These are phyloP conservation scores for Encarsia formosa DNA, from an alignment of 2,888 invertebrate genomes.

Conservation along the genomic window DNA sequence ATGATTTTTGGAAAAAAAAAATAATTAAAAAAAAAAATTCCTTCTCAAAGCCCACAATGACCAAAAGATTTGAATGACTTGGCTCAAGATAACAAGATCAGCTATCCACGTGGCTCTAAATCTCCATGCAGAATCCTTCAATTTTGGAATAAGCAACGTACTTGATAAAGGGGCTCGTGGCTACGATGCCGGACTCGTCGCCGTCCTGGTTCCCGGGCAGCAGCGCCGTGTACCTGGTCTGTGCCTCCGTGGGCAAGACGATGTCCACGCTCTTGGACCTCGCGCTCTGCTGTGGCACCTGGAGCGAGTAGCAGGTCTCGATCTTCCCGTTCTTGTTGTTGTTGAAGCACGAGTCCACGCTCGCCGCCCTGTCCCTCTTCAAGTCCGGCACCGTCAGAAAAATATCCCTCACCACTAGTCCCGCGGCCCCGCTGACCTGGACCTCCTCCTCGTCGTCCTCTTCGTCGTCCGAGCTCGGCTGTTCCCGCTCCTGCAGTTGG, in stretches of 20 bases:
- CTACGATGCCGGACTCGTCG: conserved; percentile 40
- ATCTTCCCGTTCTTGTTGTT: conserved; percentile 67
- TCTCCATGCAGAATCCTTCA: no score
- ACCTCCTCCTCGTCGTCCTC: conserved; percentile 25
- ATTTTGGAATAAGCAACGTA: no score
- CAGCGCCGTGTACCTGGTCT: conserved; percentile 80
- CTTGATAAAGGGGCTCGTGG: no score
- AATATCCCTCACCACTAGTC: conserved; percentile 63
- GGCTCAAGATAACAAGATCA: no score
- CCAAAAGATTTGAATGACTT: no score
- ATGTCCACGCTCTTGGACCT: conserved; percentile 84
- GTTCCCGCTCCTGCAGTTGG: background rate
- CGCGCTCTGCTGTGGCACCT: conserved; percentile 68
- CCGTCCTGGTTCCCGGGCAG: conserved; percentile 40
- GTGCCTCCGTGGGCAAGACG: conserved; percentile 79
- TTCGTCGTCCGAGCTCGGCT: conserved; percentile 25
- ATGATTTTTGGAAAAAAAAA: no score
- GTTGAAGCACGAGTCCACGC: conserved; percentile 82
- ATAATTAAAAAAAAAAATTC: no score
- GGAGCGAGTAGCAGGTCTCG: conserved; percentile 65
- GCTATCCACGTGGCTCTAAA: no score
- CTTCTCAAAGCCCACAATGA: no score
- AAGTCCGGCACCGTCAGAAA: conserved; percentile 79
- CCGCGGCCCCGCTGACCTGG: conserved; percentile 5
- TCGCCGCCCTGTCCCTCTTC: conserved; percentile 79